Percentiles rank a stretch among this genome's conserved stretches.
Evolutionary conservation across 2,113 vertebrate genomes (phyloP).

Genomic region (Chinchilla lanigera): DNA sequence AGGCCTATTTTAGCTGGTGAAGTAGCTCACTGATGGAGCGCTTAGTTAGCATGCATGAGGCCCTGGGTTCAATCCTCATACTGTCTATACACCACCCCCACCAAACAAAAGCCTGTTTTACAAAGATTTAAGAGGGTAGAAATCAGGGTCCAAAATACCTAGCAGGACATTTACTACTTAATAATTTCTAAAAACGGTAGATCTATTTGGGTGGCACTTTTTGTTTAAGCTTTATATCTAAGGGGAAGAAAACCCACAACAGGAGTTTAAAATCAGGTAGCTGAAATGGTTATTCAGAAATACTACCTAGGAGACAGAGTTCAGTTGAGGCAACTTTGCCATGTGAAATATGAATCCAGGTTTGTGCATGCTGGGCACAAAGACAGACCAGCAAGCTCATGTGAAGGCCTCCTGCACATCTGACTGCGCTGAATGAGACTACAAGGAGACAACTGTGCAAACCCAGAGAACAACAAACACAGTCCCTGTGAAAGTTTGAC

Average conservation of each 20-base stretch:
- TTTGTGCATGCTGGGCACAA: background rate
- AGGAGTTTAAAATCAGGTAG: background rate
- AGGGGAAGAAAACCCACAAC: background rate
- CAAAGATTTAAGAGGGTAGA: background rate
- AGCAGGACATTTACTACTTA: background rate
- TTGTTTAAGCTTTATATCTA: background rate
- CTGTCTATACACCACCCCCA: background rate
- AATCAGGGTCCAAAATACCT: background rate
- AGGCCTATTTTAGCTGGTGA: background rate
- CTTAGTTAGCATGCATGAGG: background rate
- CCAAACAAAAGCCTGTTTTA: background rate
- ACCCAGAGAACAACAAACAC: background rate
- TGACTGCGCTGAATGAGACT: background rate
- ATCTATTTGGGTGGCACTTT: background rate
- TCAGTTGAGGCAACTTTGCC: background rate
- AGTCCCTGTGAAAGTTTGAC: background rate
- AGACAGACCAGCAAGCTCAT: background rate
- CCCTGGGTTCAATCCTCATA: background rate
- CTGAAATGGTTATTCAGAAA: background rate
- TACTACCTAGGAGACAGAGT: background rate
- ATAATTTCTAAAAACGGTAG: background rate
- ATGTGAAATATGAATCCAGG: no score
- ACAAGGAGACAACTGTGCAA: background rate
- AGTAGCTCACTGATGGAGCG: background rate
- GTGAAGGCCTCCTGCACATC: fast-evolving